Base-by-base conservation (phyloP, 2,797 vertebrate species). In the Moxostoma hubbsi region DNA sequence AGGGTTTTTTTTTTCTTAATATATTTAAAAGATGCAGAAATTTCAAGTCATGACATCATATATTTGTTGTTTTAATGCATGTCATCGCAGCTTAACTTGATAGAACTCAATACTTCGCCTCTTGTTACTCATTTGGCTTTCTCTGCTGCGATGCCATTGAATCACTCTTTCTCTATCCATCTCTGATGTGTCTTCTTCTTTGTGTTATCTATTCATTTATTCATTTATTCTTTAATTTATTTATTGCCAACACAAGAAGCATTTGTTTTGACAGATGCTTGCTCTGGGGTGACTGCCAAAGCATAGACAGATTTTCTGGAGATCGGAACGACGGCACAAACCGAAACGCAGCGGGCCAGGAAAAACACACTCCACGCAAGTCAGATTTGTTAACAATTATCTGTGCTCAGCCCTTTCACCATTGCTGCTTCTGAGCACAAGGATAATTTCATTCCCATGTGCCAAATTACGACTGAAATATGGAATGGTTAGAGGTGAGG, bases 261-360 rank as follows among this genome's bases (percentile, higher is more conserved):
- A 85, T 88, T 88, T 88, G 87, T 87, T 87, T 87, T 86, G 83
- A 85, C 87, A 88, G 87, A 87, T 84, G 87, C 87, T 88, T 79
- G 80, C 79, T 80, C 80, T 77, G 79, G 87, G 84, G 83, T 59
- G 76, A 73, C 81, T 84, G 87, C 87, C 87, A 88, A 86, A 86
- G 62, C 71, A 18, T 70, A 79, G 84, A 81, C 84, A 77, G 87
- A 85, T 87, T 86, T 87, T 86, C 80, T 81, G 77, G 82, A 83
- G 83, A 85, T 84, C 64, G 47, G 76, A 77, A 57, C 75, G 72
- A 67, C 77, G 69, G 66, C 70, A 49, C 75, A 54, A 77, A 69
- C 69, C 73, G 81, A 24, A 84, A 87, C 86, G 77, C 81, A 72
- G 84, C 67, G 71, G 69, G 80, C 83, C 78, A 81, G 67, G 80